Percentiles rank a stretch among this genome's conserved stretches.
Conservation (phyloP, 2,888 invertebrate genomes). For the Brenthis daphne region DNA sequence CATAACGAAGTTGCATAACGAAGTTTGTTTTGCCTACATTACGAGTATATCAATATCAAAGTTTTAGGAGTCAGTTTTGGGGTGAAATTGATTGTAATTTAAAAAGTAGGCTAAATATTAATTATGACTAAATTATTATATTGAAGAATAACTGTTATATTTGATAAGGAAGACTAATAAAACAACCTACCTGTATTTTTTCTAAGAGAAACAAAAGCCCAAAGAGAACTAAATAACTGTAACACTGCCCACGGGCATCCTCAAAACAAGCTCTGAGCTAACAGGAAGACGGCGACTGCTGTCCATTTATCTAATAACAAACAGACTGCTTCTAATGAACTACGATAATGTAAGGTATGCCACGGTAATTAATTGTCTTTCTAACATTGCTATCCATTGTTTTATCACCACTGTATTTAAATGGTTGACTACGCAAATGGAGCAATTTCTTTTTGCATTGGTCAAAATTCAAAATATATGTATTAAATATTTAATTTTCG, state of each 20-base stretch:
- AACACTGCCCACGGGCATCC: slow-evolving; percentile 35
- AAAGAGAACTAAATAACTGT: slow-evolving; percentile 35
- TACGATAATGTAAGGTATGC: slow-evolving; percentile 34
- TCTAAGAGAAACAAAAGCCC: slow-evolving; percentile 22
- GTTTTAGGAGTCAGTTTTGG: too few relatives aligned
- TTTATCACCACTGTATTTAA: slow-evolving; percentile 5
- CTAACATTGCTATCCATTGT: slow-evolving; percentile 15
- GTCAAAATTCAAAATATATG: background rate
- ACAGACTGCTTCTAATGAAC: slow-evolving; percentile 37
- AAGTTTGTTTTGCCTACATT: too few relatives aligned
- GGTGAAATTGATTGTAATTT: too few relatives aligned
- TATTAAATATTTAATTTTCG: too few relatives aligned
- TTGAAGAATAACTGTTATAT: background rate
- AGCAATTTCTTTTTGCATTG: background rate
- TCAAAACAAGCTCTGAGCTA: slow-evolving; percentile 32
- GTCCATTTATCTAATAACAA: slow-evolving; percentile 37
- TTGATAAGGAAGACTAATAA: background rate
- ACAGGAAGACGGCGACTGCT: slow-evolving; percentile 34
- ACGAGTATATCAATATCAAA: too few relatives aligned
- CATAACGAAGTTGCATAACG: too few relatives aligned
- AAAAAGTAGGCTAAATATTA: too few relatives aligned
- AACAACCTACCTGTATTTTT: slow-evolving; percentile 16
- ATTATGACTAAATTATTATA: too few relatives aligned
- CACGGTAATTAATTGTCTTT: slow-evolving; percentile 33
- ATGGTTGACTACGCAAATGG: background rate